Base-by-base conservation (phyloP, 2,113 vertebrate genomes). In the Athene noctua region DNA sequence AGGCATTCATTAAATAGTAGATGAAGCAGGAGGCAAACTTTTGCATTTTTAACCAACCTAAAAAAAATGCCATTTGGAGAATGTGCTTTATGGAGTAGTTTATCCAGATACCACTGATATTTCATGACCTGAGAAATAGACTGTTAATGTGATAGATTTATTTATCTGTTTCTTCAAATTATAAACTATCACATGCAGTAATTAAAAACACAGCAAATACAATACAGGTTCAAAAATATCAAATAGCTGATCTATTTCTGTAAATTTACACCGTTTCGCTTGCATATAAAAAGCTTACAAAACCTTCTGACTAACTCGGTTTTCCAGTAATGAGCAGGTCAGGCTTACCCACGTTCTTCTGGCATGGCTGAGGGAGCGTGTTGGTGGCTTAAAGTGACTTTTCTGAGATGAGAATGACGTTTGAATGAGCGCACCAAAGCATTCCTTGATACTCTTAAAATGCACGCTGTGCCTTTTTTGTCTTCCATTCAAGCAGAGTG, bases 1-100 rank as follows among this genome's bases (percentile, higher is more conserved):
- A 88, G 93, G 93, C 94, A 49, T 83, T 93, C 90, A 94, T 95
- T 97, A 92, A 95, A 55, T n/a, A 67, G 88, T 49, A 92, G 93
- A 82, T 86, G 80, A 81, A 90, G 84, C 78, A 65, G 58, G 92
- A 94, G 80, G 36, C 52, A 90, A 97, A 97, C 81, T 96, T 97
- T 32, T 51, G 84, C 52, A 10, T 72, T 83, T 61, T 78, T 49
- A 86, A 46, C 89, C 95, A 97, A 67, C 84, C 47, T 52, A 15
- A 13, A 51, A 27, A 34, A 79, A 72, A 61, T 8, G 21, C 29
- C 10, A 18, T 88, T 87, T 92, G 63, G 59, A 88, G 65, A 25
- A 63, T 15, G 65, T 27, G 21, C 30, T 46, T 90, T 80, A 1
- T 38, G 67, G 71, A 51, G 62, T 34, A 51, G 72, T 59, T 96